phyloP scores from a whole-genome alignment of 2,888 invertebrate species.

The Schizaphis graminum region DNA sequence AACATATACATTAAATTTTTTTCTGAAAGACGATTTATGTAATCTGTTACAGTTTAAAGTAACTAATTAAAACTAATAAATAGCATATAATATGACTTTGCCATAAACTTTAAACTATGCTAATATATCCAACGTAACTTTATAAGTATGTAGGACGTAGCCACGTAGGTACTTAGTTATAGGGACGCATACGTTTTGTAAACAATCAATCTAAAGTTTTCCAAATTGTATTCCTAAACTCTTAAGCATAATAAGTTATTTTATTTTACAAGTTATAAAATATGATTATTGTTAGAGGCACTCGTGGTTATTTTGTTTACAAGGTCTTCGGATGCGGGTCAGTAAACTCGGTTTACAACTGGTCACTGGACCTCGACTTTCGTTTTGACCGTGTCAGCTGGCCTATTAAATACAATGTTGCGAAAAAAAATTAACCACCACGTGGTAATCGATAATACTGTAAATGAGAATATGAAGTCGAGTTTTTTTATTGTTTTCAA shows the following conservation, averaged over 20 bases:
- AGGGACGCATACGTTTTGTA: background rate
- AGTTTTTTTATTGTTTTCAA: background rate
- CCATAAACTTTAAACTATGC: background rate
- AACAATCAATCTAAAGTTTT: conserved; percentile 13
- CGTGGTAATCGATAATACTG: conserved; percentile 4
- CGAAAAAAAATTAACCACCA: conserved; percentile 19
- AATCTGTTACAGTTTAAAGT: background rate
- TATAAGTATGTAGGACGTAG: background rate
- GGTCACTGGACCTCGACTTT: conserved; percentile 38
- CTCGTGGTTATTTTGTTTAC: conserved; percentile 14
- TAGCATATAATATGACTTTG: background rate
- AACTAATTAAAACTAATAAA: background rate
- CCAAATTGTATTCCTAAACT: background rate
- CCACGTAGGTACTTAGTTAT: background rate
- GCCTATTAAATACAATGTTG: conserved; percentile 32
- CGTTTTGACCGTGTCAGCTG: conserved; percentile 50
- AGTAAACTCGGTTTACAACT: conserved; percentile 37
- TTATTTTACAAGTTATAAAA: background rate
- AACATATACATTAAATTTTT: background rate
- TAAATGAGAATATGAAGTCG: background rate
- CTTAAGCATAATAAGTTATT: background rate
- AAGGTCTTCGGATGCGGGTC: conserved; percentile 40
- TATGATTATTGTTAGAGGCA: conserved; percentile 8
- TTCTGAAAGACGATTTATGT: background rate
- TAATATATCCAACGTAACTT: background rate